Base-by-base conservation (phyloP, 2,113 vertebrate genomes). In the Atherinomorus stipes region DNA sequence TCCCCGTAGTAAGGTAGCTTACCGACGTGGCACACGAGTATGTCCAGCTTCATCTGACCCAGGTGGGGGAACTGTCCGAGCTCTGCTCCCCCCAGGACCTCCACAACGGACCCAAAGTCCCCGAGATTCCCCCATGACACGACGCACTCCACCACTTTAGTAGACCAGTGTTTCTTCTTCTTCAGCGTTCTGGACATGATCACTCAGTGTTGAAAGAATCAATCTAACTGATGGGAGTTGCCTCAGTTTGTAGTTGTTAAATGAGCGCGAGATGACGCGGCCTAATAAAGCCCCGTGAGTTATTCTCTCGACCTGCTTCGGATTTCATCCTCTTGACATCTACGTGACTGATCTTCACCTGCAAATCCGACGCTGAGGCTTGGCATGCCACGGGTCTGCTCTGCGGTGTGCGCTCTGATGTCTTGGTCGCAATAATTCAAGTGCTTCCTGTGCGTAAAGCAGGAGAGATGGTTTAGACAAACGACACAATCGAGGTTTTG, bases 111-210 rank as follows among this genome's bases (percentile, higher is more conserved):
- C 86, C 91, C 91, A 65, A 95, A 94, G 84, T 95, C 95, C 50
- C 95, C 93, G 62, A 92, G 87, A 73, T 83, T 93, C 21, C 95
- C 92, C 95, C 96, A 96, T 50, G 96, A 96, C 86, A 97, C 93
- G 12, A 95, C 93, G 83, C 95, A 97, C 94, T 98, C 97, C 94
- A 97, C 97, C 92, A 97, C 96, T 93, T 97, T 98, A 75, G 93
- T 90, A 69, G 96, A 94, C 97, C 97, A 98, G 91, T 98, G 97
- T 92, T 96, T 96, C 94, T 96, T 96, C 94, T 96, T 97, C 91
- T 96, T 97, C 92, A 98, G 93, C 34, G 96, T 97, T 84, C 96
- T 96, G 86, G 97, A 98, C 97, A 98, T 98, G 88, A 7, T 77
- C 64, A 5, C 37, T 82, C 90, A 1, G 85, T 56, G 25, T 47